Evolutionary conservation across 2,888 invertebrate species (phyloP).

Genomic region (Acrobasis suavella): DNA sequence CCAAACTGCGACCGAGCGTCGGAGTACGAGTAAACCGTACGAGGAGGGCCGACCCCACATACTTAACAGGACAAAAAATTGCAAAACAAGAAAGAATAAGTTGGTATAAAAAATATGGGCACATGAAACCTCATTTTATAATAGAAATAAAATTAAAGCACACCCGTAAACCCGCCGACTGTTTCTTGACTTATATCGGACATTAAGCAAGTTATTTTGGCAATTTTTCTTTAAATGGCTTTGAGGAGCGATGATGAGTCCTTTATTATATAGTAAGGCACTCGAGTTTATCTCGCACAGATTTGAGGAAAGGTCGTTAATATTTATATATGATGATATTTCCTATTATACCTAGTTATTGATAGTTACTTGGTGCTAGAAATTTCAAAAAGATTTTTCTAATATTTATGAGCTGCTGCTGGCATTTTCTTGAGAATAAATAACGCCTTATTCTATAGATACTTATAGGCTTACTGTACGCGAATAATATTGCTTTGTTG

Average conservation of each 20-base stretch:
- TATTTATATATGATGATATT: conserved; percentile 8
- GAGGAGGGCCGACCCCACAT: too few species aligned
- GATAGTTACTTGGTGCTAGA: background rate
- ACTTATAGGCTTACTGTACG: too few species aligned
- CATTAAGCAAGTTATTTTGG: conserved; percentile 32
- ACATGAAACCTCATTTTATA: background rate
- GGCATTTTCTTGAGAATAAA: too few species aligned
- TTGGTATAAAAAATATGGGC: too few species aligned
- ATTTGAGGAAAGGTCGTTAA: conserved; percentile 4
- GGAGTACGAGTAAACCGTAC: too few species aligned
- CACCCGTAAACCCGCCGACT: conserved; percentile 19
- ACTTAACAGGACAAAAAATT: too few species aligned
- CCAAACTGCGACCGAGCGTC: too few species aligned
- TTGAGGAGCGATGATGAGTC: conserved; percentile 29
- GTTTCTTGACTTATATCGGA: conserved; percentile 33
- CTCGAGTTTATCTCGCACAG: conserved; percentile 10
- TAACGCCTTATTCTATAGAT: too few species aligned
- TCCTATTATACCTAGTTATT: background rate
- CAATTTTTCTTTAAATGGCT: conserved; percentile 30
- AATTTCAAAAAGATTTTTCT: background rate
- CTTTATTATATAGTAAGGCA: conserved; percentile 20
- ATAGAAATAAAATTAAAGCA: conserved; percentile 10
- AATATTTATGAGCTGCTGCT: too few species aligned
- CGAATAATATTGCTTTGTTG: too few species aligned
- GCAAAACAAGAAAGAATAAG: too few species aligned